phyloP scores from a whole-genome alignment of 2,113 vertebrate genomes.

The Anser brachyrhynchus region DNA sequence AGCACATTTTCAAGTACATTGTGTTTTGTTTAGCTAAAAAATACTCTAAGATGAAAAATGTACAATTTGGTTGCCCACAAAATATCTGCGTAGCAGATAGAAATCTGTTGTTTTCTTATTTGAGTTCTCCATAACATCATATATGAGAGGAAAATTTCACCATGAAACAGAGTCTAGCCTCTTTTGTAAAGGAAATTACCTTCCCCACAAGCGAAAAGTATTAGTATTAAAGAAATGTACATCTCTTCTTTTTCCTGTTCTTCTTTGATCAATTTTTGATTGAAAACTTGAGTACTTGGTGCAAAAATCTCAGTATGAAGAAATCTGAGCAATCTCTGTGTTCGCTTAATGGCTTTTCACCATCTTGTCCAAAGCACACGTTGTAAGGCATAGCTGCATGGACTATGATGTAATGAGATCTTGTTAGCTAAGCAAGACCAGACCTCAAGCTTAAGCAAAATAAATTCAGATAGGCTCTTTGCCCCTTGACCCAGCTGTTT shows the following conservation, averaged over 20 bases:
- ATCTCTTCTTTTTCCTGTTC: neutral
- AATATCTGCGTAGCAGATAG: neutral
- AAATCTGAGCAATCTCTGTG: neutral
- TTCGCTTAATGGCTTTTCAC: constrained; percentile 37
- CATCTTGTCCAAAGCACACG: constrained; percentile 29
- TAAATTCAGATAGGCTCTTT: constrained; percentile 43
- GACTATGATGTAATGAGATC: constrained; percentile 54
- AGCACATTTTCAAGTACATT: constrained; percentile 20
- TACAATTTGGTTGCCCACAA: neutral
- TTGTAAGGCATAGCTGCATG: constrained; percentile 40
- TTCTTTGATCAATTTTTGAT: neutral
- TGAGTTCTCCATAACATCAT: neutral
- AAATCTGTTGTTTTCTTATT: neutral
- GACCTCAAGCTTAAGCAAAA: constrained; percentile 51
- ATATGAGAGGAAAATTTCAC: neutral
- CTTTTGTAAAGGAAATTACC: constrained; percentile 10
- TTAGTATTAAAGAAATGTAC: neutral
- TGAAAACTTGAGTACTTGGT: neutral
- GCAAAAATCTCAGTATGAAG: constrained; percentile 16
- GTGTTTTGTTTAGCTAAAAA: neutral
- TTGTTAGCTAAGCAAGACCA: constrained; percentile 61
- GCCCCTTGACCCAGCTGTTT: constrained; percentile 60
- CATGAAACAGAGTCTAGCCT: neutral
- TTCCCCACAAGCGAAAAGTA: constrained; percentile 29
- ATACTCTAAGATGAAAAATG: neutral